Evolutionary conservation across 2,888 invertebrate genomes (phyloP).

Genomic region (Polymixis lichenea): DNA sequence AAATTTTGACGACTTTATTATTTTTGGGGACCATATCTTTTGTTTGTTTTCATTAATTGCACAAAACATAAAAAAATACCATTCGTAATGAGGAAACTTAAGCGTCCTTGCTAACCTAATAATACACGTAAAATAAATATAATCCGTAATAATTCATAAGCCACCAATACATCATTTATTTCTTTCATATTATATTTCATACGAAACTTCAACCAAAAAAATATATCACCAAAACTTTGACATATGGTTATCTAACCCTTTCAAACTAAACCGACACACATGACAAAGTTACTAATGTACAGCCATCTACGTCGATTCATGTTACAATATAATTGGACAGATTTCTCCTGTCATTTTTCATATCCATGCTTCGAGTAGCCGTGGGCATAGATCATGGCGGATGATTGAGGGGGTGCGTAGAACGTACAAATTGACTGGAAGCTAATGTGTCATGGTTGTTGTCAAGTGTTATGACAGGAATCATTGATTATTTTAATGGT

Average conservation of each 20-base stretch:
- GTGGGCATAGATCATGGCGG: slow-evolving; percentile 69
- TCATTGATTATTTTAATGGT: slow-evolving; percentile 55
- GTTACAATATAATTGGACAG: slow-evolving; percentile 87
- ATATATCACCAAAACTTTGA: slow-evolving; percentile 21
- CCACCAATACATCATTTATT: background rate
- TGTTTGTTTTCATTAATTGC: background rate
- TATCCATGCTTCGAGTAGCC: slow-evolving; percentile 61
- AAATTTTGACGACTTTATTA: too few relatives aligned
- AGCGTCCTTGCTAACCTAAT: background rate
- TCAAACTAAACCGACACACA: slow-evolving; percentile 52
- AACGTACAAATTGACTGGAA: slow-evolving; percentile 78
- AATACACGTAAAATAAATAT: background rate
- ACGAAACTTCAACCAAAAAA: slow-evolving; percentile 2
- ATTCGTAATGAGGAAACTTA: too few relatives aligned
- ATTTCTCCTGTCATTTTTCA: slow-evolving; percentile 81
- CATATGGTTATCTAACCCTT: slow-evolving; percentile 57
- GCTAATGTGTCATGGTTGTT: slow-evolving; percentile 50
- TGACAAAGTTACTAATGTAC: slow-evolving; percentile 71
- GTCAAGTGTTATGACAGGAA: slow-evolving; percentile 51
- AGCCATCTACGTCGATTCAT: slow-evolving; percentile 74
- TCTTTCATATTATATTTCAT: background rate
- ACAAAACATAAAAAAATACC: background rate
- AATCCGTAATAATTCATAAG: background rate
- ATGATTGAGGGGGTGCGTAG: slow-evolving; percentile 76
- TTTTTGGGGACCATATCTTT: too few relatives aligned